These are phyloP conservation scores for Ctenoplectra terminalis DNA, from an alignment of 1,140 invertebrate genomes.

Conservation along the genomic window DNA sequence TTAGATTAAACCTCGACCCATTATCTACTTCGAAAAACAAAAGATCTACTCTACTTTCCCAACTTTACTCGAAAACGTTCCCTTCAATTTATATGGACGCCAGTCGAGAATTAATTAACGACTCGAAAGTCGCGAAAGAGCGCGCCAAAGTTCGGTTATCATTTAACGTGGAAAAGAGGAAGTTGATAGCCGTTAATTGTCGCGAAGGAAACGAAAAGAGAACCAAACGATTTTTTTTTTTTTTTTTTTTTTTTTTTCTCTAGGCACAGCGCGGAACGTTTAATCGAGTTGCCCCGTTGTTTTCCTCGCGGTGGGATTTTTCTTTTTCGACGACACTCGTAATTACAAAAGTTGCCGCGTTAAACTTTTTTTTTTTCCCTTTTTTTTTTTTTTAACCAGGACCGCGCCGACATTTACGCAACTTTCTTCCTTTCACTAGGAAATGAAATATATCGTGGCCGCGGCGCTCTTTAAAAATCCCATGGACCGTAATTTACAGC, in stretches of 20 bases:
- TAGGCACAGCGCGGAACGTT: constrained; percentile 12
- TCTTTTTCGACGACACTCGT: constrained; percentile 22
- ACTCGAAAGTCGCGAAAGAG: neutral
- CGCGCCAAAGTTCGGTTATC: neutral
- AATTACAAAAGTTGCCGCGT: constrained; percentile 38
- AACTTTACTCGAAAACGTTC: no score
- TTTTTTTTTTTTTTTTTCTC: neutral
- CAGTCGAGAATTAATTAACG: neutral
- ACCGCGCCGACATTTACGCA: constrained; percentile 10
- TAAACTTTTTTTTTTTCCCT: neutral
- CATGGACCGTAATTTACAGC: constrained; percentile 19
- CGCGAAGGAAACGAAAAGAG: neutral
- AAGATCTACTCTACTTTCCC: no score
- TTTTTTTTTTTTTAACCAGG: neutral
- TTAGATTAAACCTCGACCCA: no score
- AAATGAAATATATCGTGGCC: constrained; percentile 39
- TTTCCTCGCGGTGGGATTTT: constrained; percentile 1
- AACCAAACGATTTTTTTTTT: neutral
- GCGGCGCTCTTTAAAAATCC: constrained; percentile 10
- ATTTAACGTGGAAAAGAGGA: neutral
- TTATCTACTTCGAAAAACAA: neutral
- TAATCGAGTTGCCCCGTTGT: constrained; percentile 38
- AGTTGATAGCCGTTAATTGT: constrained; percentile 1
- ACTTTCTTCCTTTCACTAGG: constrained; percentile 41
- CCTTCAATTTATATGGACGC: neutral